Evolutionary conservation across 2,797 vertebrate species (phyloP).

Genomic region (Pipistrellus kuhlii): DNA sequence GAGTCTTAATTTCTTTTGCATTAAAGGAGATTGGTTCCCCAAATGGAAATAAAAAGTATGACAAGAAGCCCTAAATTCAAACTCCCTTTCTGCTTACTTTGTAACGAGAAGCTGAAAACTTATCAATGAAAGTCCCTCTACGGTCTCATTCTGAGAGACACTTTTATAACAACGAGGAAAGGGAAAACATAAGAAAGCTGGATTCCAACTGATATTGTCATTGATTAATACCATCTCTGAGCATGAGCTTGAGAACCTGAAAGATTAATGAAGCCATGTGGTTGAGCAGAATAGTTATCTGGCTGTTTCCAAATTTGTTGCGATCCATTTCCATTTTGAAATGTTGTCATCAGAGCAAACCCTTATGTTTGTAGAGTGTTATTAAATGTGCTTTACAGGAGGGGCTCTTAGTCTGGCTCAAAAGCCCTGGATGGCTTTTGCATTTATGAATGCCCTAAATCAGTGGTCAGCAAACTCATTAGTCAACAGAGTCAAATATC

Average conservation of each 20-base stretch:
- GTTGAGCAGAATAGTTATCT: background rate
- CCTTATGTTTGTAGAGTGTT: background rate
- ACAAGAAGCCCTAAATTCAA: background rate
- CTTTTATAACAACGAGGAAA: conserved; percentile 15
- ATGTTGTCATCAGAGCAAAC: background rate
- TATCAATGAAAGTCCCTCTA: background rate
- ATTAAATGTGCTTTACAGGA: background rate
- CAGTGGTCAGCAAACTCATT: no score
- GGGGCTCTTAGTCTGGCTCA: background rate
- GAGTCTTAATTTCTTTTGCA: background rate
- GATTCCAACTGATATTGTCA: conserved; percentile 12
- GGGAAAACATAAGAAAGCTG: background rate
- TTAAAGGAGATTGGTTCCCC: background rate
- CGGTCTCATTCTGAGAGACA: background rate
- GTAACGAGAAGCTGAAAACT: background rate
- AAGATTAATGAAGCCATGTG: conserved; percentile 40
- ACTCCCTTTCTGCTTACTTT: background rate
- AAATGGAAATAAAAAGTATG: background rate
- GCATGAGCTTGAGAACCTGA: background rate
- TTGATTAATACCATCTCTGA: conserved; percentile 27
- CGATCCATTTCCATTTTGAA: conserved; percentile 13
- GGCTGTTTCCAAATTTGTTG: background rate
- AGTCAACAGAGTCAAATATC: no score
- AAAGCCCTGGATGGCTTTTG: background rate
- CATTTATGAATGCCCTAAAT: background rate